These are phyloP conservation scores for Epinephelus lanceolatus DNA, from an alignment of 2,113 vertebrate species.

Conservation along the genomic window DNA sequence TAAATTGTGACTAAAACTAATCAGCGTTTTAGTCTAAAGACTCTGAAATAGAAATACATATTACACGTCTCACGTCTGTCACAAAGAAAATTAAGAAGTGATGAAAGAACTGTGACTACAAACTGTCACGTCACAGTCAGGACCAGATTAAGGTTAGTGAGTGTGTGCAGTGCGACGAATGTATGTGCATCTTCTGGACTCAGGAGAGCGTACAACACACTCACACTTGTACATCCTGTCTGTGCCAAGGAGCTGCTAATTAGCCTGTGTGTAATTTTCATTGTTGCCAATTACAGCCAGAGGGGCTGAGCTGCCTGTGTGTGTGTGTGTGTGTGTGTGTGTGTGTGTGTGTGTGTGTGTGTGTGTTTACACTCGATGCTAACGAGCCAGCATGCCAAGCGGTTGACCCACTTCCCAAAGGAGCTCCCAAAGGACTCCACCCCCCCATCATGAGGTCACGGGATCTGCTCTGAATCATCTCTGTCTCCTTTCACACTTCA, in stretches of 20 bases:
- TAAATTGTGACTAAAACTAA: too few species aligned
- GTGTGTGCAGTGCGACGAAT: not conserved
- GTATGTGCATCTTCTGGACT: not conserved
- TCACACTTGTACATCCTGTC: not conserved
- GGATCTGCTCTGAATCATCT: not conserved
- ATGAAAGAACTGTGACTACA: too few species aligned
- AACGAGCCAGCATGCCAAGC: conserved; percentile 15
- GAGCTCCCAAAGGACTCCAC: conserved; percentile 32
- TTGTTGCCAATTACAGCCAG: conserved; percentile 23
- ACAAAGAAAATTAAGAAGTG: too few species aligned
- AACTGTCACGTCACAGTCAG: too few species aligned
- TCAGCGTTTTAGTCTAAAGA: too few species aligned
- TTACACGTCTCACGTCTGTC: too few species aligned
- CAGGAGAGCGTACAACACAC: not conserved
- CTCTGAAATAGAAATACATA: too few species aligned
- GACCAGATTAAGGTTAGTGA: not conserved
- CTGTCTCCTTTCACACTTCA: not conserved
- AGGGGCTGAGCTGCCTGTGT: conserved; percentile 3
- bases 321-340: conserved; percentile 20
- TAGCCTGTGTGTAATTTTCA: conserved; percentile 41
- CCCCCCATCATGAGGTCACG: too few species aligned
- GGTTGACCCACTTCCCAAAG: conserved; percentile 59
- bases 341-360: conserved; percentile 13
- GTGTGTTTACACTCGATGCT: not conserved
- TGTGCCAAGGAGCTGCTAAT: conserved; percentile 28